phyloP scores from a whole-genome alignment of 2,797 vertebrate genomes.

The Malacoctenus gilli region DNA sequence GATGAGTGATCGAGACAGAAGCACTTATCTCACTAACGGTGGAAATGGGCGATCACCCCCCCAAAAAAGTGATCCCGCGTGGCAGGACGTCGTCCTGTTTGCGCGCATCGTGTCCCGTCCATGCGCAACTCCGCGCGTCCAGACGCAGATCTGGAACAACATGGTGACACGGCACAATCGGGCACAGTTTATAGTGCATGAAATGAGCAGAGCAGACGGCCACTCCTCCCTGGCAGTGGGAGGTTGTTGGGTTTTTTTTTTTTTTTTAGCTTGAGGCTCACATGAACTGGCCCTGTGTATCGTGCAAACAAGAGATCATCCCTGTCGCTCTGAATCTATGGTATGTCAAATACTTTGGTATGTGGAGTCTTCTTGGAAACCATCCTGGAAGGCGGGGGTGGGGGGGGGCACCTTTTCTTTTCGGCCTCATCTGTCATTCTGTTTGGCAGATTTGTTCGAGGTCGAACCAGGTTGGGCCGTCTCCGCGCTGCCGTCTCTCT shows the following conservation, averaged over 20 bases:
- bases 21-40: constrained; percentile 62
- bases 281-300: constrained; percentile 13
- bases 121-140: constrained; percentile 22
- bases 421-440: too few relatives aligned
- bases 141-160: constrained; percentile 45
- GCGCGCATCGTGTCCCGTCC: constrained; percentile 4
- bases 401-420: too few relatives aligned
- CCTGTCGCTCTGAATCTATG: background rate
- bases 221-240: constrained; percentile 35
- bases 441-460: too few relatives aligned
- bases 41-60: constrained; percentile 68
- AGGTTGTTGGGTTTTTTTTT: constrained; percentile 3
- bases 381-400: too few relatives aligned
- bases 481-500: too few relatives aligned
- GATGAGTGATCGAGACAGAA: constrained; percentile 46
- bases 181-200: constrained; percentile 57
- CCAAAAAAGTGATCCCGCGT: constrained; percentile 47
- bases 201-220: constrained; percentile 54
- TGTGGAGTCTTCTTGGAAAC: too few relatives aligned
- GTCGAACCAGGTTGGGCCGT: too few relatives aligned
- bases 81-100: constrained; percentile 26
- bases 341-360: background rate
- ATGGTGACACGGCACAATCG: constrained; percentile 46
- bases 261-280: constrained; percentile 30
- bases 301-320: constrained; percentile 12